Evolutionary conservation across 2,797 vertebrate genomes (phyloP), one percentile per base, ranked within the genome.

Genomic region (Masticophis lateralis): DNA sequence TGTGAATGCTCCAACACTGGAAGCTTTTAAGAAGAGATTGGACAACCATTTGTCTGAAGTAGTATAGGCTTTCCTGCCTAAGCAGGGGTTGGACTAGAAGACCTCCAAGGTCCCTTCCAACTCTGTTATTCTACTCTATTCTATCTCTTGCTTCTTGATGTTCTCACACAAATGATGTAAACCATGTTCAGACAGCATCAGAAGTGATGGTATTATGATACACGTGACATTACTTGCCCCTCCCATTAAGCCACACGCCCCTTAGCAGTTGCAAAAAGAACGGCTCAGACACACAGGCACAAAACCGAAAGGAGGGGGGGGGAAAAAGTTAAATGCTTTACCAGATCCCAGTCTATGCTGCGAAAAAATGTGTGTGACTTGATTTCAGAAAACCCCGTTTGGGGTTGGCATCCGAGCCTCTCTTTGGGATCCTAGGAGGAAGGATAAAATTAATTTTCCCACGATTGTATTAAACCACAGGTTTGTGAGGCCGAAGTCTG

Each of bases 321-420:
- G 20, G 4, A 93, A 2, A 9, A 3, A 10, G 1, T 22, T 22
- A 47, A 83, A 83, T 47, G 91, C 97, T 92, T 98, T 98, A 99
- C 99, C 99, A 99, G 98, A 91, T 99, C 99, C 99, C 99, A 99
- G 98, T 99, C 99, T 96, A 99, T 99, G 97, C 98, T 99, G 97
- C 99, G 99, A 98, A 99, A 99, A 98, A 99, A 99, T 0, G 99
- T 99, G 83, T 99, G 99, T 90, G 99, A 98, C 98, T 99, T 99
- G 98, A 99, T 99, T 96, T 99, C 99, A 6, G 98, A 98, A 97
- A 99, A 99, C 94, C 99, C 99, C 0, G 98, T 98, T 97, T 99
- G 98, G 2, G 98, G 98, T 97, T 99, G 99, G 97, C 99, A 99
- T 51, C 99, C 99, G 92, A 99, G 98, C 96, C 99, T 98, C 97